Percentiles rank a stretch among this genome's conserved stretches.
Conservation (phyloP, 2,888 invertebrate species). For the Lingula anatina region DNA sequence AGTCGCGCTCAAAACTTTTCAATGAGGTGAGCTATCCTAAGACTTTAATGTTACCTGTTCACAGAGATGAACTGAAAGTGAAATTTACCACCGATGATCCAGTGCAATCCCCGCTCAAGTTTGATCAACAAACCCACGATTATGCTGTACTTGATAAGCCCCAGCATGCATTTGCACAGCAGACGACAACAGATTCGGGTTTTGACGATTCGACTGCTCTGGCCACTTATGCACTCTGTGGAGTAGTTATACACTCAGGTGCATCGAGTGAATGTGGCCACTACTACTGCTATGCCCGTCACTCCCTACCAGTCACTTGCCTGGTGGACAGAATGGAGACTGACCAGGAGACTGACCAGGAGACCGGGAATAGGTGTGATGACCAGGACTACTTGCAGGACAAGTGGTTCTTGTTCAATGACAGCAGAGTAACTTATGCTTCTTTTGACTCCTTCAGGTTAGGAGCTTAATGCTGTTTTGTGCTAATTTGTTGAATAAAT, state of each 20-base stretch:
- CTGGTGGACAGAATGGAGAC: conserved; percentile 11
- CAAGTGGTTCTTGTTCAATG: conserved; percentile 77
- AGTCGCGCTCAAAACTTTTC: conserved; percentile 74
- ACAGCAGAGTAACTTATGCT: conserved; percentile 62
- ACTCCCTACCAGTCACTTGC: conserved; percentile 22
- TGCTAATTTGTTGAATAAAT: no score
- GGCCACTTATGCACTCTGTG: conserved; percentile 72
- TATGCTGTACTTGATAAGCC: no score
- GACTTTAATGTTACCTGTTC: conserved; percentile 39
- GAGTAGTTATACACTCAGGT: conserved; percentile 80
- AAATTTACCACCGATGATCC: no score
- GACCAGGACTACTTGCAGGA: conserved; percentile 50
- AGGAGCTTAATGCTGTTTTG: no score
- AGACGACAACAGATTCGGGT: no score
- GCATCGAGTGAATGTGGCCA: conserved; percentile 80
- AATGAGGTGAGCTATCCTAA: conserved; percentile 53
- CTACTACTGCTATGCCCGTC: conserved; percentile 73
- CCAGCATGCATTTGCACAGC: no score
- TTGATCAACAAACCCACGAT: no score
- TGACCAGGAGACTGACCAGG: conserved; percentile 14
- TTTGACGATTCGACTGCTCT: no score
- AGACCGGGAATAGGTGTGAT: no score
- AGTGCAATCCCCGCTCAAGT: no score
- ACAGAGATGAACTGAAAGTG: conserved; percentile 7
- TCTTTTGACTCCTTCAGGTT: conserved; percentile 27